phyloP scores from a whole-genome alignment of 2,797 vertebrate genomes.

The Sebastes elongatus region DNA sequence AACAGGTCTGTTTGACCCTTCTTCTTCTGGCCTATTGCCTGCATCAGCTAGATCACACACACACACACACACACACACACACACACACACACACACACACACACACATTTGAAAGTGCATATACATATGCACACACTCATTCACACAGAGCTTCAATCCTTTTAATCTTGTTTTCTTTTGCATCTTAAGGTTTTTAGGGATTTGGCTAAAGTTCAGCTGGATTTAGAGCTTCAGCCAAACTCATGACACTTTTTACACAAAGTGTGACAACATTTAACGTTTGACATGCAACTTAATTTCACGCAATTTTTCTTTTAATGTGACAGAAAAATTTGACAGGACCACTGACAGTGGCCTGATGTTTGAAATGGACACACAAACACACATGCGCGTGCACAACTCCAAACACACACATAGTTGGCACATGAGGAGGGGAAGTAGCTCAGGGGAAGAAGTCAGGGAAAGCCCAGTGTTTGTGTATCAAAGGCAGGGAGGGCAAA shows the following conservation, averaged over 20 bases:
- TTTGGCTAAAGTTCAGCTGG: slow-evolving; percentile 12
- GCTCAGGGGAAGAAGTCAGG: slow-evolving; percentile 71
- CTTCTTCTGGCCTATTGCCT: slow-evolving; percentile 56
- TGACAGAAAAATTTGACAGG: background rate
- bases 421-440: slow-evolving; percentile 63
- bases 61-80: too few species aligned
- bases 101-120: too few species aligned
- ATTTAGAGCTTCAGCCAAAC: slow-evolving; percentile 6
- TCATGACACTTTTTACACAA: slow-evolving; percentile 2
- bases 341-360: background rate
- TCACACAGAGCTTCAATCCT: slow-evolving; percentile 42
- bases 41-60: background rate
- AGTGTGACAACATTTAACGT: slow-evolving; percentile 1
- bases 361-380: slow-evolving; percentile 8
- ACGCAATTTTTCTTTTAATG: background rate
- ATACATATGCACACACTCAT: background rate
- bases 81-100: too few species aligned
- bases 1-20: slow-evolving; percentile 42
- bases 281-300: background rate
- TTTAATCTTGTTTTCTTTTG: slow-evolving; percentile 66
- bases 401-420: slow-evolving; percentile 35
- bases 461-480: slow-evolving; percentile 76
- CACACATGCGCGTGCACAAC: background rate
- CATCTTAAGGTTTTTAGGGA: slow-evolving; percentile 12
- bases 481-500: slow-evolving; percentile 68